Evolutionary conservation across 2,113 vertebrate species (phyloP).

Genomic region (Tapirus terrestris): DNA sequence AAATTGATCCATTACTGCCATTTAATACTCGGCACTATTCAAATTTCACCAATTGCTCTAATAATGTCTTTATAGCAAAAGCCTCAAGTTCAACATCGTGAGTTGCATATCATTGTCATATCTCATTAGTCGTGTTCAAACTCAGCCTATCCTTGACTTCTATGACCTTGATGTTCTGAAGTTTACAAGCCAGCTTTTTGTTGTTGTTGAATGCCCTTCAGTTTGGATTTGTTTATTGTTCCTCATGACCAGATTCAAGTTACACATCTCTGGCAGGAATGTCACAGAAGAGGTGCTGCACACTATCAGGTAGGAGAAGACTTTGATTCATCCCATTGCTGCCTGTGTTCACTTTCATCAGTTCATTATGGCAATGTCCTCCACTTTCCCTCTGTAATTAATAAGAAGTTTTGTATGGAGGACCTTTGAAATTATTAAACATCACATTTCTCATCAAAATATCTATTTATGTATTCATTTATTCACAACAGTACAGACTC

Average conservation of each 20-base stretch:
- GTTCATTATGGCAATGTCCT: background rate
- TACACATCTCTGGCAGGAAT: background rate
- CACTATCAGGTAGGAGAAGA: background rate
- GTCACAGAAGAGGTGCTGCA: background rate
- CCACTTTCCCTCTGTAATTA: background rate
- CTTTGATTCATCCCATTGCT: background rate
- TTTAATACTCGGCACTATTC: background rate
- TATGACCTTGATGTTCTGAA: background rate
- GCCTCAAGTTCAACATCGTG: background rate
- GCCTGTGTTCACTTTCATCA: background rate
- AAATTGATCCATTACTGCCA: background rate
- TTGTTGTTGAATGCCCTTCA: background rate
- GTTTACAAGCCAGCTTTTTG: background rate
- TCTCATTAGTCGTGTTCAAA: background rate
- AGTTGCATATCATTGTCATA: background rate
- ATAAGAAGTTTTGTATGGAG: background rate
- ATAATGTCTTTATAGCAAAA: background rate
- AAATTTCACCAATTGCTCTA: background rate
- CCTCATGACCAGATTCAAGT: background rate
- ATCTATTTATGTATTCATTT: background rate
- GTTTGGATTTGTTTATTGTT: background rate
- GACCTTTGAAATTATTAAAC: background rate
- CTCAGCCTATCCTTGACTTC: background rate
- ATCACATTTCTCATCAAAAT: background rate
- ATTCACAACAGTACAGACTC: background rate